Base-by-base conservation (phyloP, 2,888 invertebrate genomes). In the Drosophila formosana region DNA sequence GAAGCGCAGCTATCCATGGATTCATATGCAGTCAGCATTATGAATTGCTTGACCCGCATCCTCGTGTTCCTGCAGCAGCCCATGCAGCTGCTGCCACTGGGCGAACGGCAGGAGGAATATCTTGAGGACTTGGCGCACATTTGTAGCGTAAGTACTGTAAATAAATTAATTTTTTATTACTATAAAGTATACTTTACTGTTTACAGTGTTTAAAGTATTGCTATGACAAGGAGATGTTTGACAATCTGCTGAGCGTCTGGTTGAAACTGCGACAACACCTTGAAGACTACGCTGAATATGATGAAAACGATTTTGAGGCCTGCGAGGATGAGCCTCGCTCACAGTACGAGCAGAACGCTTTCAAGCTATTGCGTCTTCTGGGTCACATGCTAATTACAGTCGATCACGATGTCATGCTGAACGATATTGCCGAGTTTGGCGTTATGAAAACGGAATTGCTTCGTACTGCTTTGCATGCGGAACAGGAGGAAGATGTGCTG, bases 111-210 rank as follows among this genome's bases (percentile, higher is more conserved):
- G 62, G 91, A 91, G 60, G 92, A 91, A 52, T 85, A 90, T 23
- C 76, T 92, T 2, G 92, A 92, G 46, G 92, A 91, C 58, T 56
- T 92, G 25, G 90, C 89, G 26, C 92, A 91, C 71, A 83, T 91
- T 18, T 82, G 86, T 58, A 83, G 78, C 67, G 90, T 91, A 72
- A 80, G 72, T 39, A 39, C 11, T 0, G 3, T 1, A 11, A 0
- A 37, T 37, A 4, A 11, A n/a, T n/a, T 37, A n/a, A 5, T n/a
- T 37, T n/a, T 2, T 37, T 37, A 11, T 11, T n/a, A 1, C 9
- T 34, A 4, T 4, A n/a, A n/a, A 11, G 5, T 37, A n/a, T 37
- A 2, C n/a, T 3, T 8, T 46, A 41, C 0, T 6, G n/a, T 68
- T 70, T 89, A 9, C 75, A 92, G 90, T 89, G 91, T 2, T 77